These are phyloP conservation scores for Hetaerina americana DNA, from an alignment of 1,140 invertebrate species.

Conservation along the genomic window DNA sequence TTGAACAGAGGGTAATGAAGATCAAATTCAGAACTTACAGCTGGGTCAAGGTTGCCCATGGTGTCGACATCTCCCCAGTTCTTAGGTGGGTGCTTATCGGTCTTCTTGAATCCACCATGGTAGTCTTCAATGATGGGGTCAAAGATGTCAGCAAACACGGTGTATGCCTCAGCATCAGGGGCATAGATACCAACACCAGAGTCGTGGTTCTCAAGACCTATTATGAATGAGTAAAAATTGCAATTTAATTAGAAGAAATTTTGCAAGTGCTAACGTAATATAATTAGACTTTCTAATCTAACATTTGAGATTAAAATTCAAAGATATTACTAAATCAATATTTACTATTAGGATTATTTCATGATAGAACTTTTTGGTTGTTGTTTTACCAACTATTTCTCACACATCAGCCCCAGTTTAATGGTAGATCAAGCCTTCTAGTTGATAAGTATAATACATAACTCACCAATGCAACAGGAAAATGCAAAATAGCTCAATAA, in stretches of 20 bases:
- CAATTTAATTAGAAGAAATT: neutral
- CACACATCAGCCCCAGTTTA: too few species aligned
- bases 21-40: conserved; percentile 29
- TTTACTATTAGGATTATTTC: too few species aligned
- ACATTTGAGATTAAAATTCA: neutral
- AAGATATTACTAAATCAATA: neutral
- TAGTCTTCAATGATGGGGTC: conserved; percentile 96
- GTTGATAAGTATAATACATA: too few species aligned
- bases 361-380: too few species aligned
- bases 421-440: too few species aligned
- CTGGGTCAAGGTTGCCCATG: conserved; percentile 83
- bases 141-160: conserved; percentile 65
- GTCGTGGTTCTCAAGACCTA: conserved; percentile 75
- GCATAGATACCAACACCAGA: conserved; percentile 92
- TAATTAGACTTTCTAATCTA: neutral
- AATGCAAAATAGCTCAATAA: too few species aligned
- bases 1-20: neutral
- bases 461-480: too few species aligned
- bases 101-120: conserved; percentile 85
- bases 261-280: neutral
- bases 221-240: conserved; percentile 14
- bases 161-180: conserved; percentile 86
- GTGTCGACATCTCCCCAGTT: conserved; percentile 86
- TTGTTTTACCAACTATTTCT: too few species aligned
- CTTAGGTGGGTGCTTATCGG: conserved; percentile 79